Evolutionary conservation across 2,888 invertebrate genomes (phyloP).

Genomic region (Amiota communis): DNA sequence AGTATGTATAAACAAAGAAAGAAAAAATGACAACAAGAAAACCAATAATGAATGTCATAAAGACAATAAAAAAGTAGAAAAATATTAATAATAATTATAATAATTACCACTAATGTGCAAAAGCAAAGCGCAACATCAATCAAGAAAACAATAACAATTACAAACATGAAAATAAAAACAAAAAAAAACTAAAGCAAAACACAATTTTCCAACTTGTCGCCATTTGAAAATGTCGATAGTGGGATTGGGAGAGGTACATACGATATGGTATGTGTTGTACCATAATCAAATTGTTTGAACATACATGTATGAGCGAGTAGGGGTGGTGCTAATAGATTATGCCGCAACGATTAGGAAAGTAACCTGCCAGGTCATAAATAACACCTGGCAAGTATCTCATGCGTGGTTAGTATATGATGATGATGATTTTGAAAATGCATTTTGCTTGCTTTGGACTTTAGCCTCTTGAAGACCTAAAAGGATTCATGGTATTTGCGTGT

Average conservation of each 20-base stretch:
- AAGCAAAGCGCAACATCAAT: slow-evolving; percentile 36
- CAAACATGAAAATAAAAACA: slow-evolving; percentile 23
- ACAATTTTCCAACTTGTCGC: too few relatives aligned
- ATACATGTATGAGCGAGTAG: not conserved
- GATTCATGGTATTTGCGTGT: slow-evolving; percentile 9
- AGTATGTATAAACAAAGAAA: too few relatives aligned
- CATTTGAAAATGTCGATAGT: too few relatives aligned
- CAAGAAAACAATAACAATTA: slow-evolving; percentile 22
- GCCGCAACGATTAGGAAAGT: slow-evolving; percentile 71
- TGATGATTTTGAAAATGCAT: not conserved
- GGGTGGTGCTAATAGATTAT: slow-evolving; percentile 68
- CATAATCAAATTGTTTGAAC: not conserved
- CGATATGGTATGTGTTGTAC: not conserved
- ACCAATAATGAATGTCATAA: not conserved
- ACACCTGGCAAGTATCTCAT: slow-evolving; percentile 71
- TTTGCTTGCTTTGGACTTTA: not conserved
- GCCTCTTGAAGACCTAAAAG: not conserved
- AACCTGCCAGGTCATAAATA: slow-evolving; percentile 60
- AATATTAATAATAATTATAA: slow-evolving; percentile 58
- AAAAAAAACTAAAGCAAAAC: slow-evolving; percentile 24
- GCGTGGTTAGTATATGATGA: slow-evolving; percentile 50
- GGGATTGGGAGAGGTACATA: not conserved
- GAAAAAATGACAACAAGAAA: too few relatives aligned
- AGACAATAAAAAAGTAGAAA: slow-evolving; percentile 41
- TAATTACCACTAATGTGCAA: slow-evolving; percentile 62